Percentiles rank a stretch among this genome's conserved stretches.
phyloP scores from a whole-genome alignment of 2,113 vertebrate genomes.

The Brevimyrus niger region DNA sequence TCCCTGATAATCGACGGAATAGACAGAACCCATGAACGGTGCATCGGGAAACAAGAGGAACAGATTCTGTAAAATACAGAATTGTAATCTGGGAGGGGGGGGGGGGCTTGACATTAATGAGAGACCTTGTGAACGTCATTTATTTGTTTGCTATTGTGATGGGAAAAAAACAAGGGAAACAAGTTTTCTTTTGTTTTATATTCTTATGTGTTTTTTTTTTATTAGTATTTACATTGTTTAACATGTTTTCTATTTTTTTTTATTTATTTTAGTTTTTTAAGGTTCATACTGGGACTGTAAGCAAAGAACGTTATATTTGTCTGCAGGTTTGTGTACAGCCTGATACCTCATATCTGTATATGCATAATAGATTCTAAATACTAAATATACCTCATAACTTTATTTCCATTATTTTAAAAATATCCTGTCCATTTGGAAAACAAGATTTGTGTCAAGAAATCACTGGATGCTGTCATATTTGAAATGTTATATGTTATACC shows the following conservation, averaged over 20 bases:
- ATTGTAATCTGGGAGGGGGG: background rate
- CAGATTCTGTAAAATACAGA: background rate
- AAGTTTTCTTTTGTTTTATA: background rate
- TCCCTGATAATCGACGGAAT: background rate
- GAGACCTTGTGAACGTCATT: background rate
- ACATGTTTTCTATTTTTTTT: background rate
- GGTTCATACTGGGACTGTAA: slow-evolving; percentile 28
- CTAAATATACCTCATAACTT: slow-evolving; percentile 61
- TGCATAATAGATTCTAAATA: slow-evolving; percentile 50
- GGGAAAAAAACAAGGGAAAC: background rate
- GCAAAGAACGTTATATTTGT: slow-evolving; percentile 22
- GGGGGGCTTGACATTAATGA: background rate
- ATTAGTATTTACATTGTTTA: background rate
- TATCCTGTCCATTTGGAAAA: slow-evolving; percentile 54
- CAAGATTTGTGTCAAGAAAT: slow-evolving; percentile 47
- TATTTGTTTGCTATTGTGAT: background rate
- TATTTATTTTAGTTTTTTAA: background rate
- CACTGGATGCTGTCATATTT: slow-evolving; percentile 52
- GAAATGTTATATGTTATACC: slow-evolving; percentile 52
- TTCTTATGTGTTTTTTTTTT: background rate
- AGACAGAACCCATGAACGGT: background rate
- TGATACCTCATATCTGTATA: slow-evolving; percentile 57
- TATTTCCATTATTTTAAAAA: slow-evolving; percentile 46
- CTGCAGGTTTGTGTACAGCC: slow-evolving; percentile 38
- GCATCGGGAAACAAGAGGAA: background rate